phyloP scores from a whole-genome alignment of 2,797 vertebrate genomes.

The Chrosomus eos region DNA sequence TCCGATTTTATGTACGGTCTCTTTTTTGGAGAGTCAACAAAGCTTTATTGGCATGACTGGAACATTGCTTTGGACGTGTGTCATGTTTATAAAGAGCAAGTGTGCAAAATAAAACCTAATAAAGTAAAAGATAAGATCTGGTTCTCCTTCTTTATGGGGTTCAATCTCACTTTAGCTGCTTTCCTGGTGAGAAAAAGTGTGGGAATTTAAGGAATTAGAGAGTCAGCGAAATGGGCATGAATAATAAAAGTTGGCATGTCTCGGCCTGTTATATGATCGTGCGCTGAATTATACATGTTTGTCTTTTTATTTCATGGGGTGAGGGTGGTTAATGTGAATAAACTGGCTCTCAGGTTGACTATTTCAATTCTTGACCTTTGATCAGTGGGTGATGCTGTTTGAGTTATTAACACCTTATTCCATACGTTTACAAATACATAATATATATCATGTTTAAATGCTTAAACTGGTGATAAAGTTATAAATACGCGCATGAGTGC shows the following conservation, averaged over 20 bases:
- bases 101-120: slow-evolving; percentile 4
- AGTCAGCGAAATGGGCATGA: slow-evolving; percentile 65
- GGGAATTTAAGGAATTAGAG: neutral
- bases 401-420: neutral
- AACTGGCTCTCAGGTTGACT: slow-evolving; percentile 8
- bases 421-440: neutral
- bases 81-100: slow-evolving; percentile 17
- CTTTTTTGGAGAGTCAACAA: slow-evolving; percentile 14
- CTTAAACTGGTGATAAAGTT: neutral
- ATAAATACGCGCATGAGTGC: neutral
- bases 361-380: slow-evolving; percentile 22
- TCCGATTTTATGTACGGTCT: slow-evolving; percentile 19
- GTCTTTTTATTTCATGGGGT: slow-evolving; percentile 58
- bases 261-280: slow-evolving; percentile 64
- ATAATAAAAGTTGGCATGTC: slow-evolving; percentile 81
- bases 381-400: neutral
- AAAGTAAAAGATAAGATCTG: neutral
- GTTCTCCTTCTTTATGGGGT: neutral
- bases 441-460: neutral
- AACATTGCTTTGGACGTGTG: neutral
- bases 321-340: slow-evolving; percentile 40
- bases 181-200: neutral
- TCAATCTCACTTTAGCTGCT: slow-evolving; percentile 7
- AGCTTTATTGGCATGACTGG: slow-evolving; percentile 21
- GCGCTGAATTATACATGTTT: slow-evolving; percentile 77